A percentile compares a stretch with the other conserved stretches of the same genome.
These are phyloP conservation scores for Aporrectodea caliginosa DNA, from an alignment of 1,140 invertebrate species.

Conservation along the genomic window DNA sequence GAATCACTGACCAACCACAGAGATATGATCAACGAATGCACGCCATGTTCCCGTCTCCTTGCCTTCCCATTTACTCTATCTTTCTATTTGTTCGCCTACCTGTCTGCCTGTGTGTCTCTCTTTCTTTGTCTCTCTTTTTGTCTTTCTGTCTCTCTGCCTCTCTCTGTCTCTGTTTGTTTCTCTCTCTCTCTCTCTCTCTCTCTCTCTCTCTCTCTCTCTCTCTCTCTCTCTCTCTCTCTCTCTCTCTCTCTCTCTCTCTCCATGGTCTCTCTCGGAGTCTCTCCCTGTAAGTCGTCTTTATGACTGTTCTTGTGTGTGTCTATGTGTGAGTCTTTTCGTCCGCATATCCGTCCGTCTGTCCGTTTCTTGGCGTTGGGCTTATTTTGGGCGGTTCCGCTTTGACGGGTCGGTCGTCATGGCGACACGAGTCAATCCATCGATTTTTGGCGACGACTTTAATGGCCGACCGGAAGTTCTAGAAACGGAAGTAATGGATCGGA, in stretches of 20 bases:
- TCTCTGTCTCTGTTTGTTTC: neutral
- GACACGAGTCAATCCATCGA: neutral
- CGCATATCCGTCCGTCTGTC: too few species aligned
- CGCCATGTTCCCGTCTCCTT: too few species aligned
- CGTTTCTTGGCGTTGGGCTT: too few species aligned
- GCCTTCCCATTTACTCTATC: too few species aligned
- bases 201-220: neutral
- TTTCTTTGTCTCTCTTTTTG: neutral
- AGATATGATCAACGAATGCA: too few species aligned
- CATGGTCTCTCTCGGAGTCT: too few species aligned
- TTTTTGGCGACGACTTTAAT: neutral
- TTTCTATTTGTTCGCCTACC: neutral
- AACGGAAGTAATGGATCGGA: neutral
- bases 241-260: too few species aligned
- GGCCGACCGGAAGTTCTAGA: neutral
- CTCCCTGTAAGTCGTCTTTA: too few species aligned
- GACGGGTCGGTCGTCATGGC: constrained; percentile 1
- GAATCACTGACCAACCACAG: too few species aligned
- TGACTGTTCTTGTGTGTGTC: too few species aligned
- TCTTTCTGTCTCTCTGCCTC: neutral
- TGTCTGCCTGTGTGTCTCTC: neutral
- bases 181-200: neutral
- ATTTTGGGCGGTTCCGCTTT: neutral
- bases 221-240: too few species aligned
- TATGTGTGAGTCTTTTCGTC: too few species aligned